Conservation (phyloP, 2,113 vertebrate genomes). For the Hepsetus odoe region DNA sequence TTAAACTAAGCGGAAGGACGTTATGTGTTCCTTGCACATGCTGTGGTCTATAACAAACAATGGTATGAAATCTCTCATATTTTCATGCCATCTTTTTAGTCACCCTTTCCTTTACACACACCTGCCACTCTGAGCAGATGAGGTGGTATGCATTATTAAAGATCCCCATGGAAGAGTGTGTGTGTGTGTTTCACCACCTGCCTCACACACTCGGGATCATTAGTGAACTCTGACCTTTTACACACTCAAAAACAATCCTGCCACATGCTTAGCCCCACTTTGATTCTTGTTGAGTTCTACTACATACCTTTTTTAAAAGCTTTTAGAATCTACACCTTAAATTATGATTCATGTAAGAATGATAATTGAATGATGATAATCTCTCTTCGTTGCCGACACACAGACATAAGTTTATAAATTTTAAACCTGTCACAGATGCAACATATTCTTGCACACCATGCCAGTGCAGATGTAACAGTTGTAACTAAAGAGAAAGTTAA, state of each 20-base stretch:
- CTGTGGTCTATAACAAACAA: not conserved
- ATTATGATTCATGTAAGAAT: not conserved
- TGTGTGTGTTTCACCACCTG: constrained; percentile 15
- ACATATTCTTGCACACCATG: not conserved
- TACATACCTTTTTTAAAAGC: not conserved
- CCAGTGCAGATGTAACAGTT: not conserved
- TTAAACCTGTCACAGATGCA: not conserved
- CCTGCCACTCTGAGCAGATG: constrained; percentile 22
- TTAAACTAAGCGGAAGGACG: no score
- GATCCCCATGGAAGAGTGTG: not conserved
- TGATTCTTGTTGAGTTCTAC: not conserved
- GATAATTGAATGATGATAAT: not conserved
- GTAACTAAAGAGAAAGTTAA: not conserved
- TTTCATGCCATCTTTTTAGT: not conserved
- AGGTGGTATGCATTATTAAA: constrained; percentile 47
- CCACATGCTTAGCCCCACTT: not conserved
- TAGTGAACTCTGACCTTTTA: constrained; percentile 2
- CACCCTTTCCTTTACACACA: not conserved
- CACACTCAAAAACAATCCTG: not conserved
- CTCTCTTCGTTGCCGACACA: not conserved
- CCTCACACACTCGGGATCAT: constrained; percentile 14
- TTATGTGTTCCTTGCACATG: not conserved
- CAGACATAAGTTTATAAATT: not conserved
- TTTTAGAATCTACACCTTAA: not conserved
- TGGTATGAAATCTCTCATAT: not conserved